phyloP scores from a whole-genome alignment of 2,888 invertebrate genomes.

The Altica lythri region DNA sequence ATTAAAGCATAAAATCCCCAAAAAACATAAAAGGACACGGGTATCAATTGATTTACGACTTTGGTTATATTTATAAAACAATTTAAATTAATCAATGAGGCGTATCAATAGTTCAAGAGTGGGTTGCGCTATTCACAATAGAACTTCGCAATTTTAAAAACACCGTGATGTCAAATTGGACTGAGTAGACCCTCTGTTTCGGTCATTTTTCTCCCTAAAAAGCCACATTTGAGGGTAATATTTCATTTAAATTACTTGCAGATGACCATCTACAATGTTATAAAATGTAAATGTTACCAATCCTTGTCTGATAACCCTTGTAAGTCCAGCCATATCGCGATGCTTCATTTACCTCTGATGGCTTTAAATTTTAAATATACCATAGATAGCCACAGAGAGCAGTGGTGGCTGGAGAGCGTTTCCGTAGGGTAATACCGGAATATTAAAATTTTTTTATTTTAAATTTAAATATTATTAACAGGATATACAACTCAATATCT shows the following conservation, averaged over 20 bases:
- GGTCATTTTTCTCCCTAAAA: conserved; percentile 41
- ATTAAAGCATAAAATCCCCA: no score
- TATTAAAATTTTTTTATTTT: no score
- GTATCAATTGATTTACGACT: no score
- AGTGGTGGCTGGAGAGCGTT: no score
- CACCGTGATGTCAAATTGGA: neutral
- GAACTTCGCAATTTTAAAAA: conserved; percentile 8
- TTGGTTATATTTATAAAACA: neutral
- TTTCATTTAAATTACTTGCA: conserved; percentile 53
- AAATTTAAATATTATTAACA: no score
- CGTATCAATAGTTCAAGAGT: conserved; percentile 3
- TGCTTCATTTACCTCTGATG: conserved; percentile 56
- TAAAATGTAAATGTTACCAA: conserved; percentile 54
- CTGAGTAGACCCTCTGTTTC: conserved; percentile 12
- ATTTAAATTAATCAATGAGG: conserved; percentile 5
- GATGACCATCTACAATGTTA: conserved; percentile 55
- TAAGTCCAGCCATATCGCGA: conserved; percentile 47
- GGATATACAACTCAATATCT: no score
- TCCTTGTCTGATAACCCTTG: conserved; percentile 52
- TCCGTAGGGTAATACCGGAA: no score
- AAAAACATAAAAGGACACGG: no score
- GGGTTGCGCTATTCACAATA: conserved; percentile 5
- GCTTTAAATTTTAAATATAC: conserved; percentile 49
- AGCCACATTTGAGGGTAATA: conserved; percentile 42
- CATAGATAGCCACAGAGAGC: conserved; percentile 46